Conservation (phyloP, 92 coral and sea anemone genomes). For the Phenganax stokvisi region DNA sequence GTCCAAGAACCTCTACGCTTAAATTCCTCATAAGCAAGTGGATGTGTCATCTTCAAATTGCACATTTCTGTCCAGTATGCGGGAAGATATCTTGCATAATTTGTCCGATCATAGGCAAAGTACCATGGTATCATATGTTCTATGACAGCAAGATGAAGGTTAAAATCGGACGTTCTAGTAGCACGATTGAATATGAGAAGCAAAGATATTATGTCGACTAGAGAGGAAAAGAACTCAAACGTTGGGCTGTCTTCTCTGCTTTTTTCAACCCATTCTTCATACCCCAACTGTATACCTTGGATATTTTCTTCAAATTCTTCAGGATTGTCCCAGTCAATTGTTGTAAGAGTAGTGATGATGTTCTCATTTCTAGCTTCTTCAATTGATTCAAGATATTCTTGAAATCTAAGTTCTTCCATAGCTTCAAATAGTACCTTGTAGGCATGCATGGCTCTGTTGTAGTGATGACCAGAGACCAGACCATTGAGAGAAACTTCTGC, state of each 20-base stretch:
- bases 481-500: slow-evolving; percentile 15
- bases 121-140: slow-evolving; percentile 17
- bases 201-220: background rate
- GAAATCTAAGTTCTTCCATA: slow-evolving; percentile 13
- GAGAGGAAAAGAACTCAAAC: background rate
- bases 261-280: slow-evolving; percentile 6
- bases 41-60: slow-evolving; percentile 3
- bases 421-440: slow-evolving; percentile 21
- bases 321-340: background rate
- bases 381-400: slow-evolving; percentile 9
- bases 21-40: slow-evolving; percentile 2
- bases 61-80: slow-evolving; percentile 6
- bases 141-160: slow-evolving; percentile 10
- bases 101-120: slow-evolving; percentile 10
- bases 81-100: slow-evolving; percentile 9
- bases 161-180: slow-evolving; percentile 2
- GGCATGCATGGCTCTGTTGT: slow-evolving; percentile 9
- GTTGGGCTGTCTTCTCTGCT: background rate
- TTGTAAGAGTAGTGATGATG: background rate
- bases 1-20: background rate
- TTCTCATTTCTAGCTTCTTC: background rate
- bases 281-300: background rate
- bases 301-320: slow-evolving; percentile 5
- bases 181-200: background rate
- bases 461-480: slow-evolving; percentile 12